A percentile compares a stretch with the other conserved stretches of the same genome.
phyloP scores from a whole-genome alignment of 53 echinoderm and acorn worm genomes.

The Stichopus horrens region DNA sequence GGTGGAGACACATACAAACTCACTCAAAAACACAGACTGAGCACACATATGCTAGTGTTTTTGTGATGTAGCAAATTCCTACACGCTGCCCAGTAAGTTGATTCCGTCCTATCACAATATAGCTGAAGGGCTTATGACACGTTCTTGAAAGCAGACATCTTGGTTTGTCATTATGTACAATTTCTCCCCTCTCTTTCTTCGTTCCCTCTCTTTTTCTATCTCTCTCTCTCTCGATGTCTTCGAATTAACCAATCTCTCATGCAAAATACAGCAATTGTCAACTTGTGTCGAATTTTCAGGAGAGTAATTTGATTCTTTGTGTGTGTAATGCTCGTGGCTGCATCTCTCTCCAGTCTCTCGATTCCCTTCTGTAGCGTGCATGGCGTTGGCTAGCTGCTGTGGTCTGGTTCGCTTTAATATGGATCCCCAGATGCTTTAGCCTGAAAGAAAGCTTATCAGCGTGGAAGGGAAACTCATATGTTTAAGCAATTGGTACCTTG shows the following conservation, averaged over 20 bases:
- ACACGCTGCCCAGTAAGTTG: no score
- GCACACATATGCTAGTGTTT: no score
- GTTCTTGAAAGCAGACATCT: no score
- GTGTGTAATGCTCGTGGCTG: background rate
- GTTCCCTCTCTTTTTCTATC: no score
- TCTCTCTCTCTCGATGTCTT: no score
- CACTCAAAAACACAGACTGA: no score
- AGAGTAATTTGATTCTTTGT: background rate
- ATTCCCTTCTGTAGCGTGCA: background rate
- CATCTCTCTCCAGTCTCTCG: no score
- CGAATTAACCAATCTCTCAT: no score
- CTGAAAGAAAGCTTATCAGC: conserved; percentile 4
- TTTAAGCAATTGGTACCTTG: conserved; percentile 27
- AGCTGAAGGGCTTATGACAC: no score
- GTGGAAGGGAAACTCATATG: conserved; percentile 28
- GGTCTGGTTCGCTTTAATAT: background rate
- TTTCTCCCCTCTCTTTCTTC: background rate
- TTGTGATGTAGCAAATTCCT: no score
- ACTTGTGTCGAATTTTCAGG: background rate
- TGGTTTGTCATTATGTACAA: background rate
- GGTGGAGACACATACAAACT: no score
- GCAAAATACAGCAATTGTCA: background rate
- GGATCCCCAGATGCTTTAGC: background rate
- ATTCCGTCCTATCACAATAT: no score
- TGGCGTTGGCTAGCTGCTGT: background rate